Evolutionary conservation across 2,888 invertebrate species (phyloP).

Genomic region (Melikaiella ostensackeni): DNA sequence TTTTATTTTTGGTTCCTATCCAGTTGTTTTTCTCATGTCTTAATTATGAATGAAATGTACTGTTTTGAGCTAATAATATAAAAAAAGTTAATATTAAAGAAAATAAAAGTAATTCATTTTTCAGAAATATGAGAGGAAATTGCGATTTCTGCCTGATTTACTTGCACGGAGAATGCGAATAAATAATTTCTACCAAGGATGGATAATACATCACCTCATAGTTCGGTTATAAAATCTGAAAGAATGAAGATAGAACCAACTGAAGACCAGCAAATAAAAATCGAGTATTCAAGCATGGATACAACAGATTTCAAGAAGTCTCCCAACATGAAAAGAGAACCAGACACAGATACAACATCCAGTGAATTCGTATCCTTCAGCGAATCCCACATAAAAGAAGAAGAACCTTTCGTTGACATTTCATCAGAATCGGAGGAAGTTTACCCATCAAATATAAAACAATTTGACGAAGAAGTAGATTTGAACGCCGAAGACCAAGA

Average conservation of each 20-base stretch:
- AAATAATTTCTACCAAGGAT: neutral
- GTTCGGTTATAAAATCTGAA: neutral
- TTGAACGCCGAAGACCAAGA: neutral
- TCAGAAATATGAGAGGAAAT: neutral
- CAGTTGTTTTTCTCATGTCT: too few relatives aligned
- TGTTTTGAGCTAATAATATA: too few relatives aligned
- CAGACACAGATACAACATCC: neutral
- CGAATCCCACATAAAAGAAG: neutral
- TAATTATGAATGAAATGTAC: too few relatives aligned
- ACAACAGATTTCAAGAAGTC: neutral
- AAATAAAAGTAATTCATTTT: neutral
- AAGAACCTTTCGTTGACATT: slow-evolving; percentile 3
- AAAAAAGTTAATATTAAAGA: too few relatives aligned
- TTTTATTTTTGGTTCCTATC: too few relatives aligned
- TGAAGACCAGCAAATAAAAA: neutral
- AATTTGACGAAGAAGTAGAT: neutral
- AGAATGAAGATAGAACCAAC: neutral
- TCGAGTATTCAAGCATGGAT: neutral
- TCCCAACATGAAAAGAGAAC: neutral
- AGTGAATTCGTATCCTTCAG: neutral
- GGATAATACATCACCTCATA: neutral
- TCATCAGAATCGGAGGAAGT: slow-evolving; percentile 4
- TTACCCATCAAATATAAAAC: neutral
- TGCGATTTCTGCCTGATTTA: neutral
- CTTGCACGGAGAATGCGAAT: neutral